Conservation (phyloP, 2,113 vertebrate species). For the Psephotus haematonotus region DNA sequence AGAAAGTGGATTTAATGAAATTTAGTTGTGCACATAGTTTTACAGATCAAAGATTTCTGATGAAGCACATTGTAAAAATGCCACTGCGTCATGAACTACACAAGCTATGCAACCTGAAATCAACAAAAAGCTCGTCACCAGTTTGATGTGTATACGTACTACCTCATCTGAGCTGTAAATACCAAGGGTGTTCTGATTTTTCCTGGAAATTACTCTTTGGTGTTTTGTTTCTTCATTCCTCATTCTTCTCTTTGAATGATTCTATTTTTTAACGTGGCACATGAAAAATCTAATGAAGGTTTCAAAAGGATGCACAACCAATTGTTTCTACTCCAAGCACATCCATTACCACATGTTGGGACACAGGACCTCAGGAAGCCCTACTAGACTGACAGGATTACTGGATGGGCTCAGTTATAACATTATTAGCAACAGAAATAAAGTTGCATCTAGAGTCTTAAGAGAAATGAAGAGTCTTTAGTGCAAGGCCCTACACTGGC, state of each 20-base stretch:
- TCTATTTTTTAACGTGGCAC: not conserved
- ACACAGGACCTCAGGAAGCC: not conserved
- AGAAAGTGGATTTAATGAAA: not conserved
- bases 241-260: not conserved
- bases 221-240: not conserved
- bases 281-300: not conserved
- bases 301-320: not conserved
- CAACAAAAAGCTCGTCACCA: not conserved
- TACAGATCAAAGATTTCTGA: not conserved
- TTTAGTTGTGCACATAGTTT: not conserved
- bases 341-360: not conserved
- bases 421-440: not conserved
- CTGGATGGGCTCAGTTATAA: not conserved
- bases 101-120: not conserved
- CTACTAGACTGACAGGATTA: not conserved
- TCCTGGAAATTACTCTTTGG: not conserved
- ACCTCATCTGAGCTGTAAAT: not conserved
- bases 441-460: not conserved
- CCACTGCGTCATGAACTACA: not conserved
- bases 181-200: not conserved
- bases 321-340: not conserved
- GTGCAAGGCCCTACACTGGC: not conserved
- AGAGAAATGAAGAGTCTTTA: not conserved
- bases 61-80: not conserved
- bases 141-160: not conserved